Conservation (phyloP, 2,888 invertebrate species). For the Lumbricus terrestris region DNA sequence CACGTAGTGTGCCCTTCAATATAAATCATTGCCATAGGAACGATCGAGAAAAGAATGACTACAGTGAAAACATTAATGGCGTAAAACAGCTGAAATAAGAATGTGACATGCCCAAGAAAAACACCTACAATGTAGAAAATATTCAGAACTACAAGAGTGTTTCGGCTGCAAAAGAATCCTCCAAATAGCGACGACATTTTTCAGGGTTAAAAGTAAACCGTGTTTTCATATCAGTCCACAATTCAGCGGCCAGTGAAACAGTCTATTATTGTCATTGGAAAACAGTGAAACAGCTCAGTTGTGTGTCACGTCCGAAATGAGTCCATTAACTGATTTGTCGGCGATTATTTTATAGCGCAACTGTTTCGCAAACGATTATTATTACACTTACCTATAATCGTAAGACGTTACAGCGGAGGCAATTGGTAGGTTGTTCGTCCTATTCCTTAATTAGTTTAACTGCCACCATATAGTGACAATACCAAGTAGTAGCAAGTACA, state of each 20-base stretch:
- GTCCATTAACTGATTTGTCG: background rate
- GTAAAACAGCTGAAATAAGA: background rate
- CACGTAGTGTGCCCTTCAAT: background rate
- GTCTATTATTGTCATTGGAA: background rate
- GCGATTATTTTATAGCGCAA: too few species aligned
- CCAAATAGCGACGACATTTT: slow-evolving; percentile 43
- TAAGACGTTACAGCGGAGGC: too few species aligned
- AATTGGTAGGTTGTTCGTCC: too few species aligned
- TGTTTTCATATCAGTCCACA: background rate
- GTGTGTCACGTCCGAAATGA: background rate
- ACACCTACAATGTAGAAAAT: slow-evolving; percentile 87
- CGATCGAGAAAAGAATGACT: background rate
- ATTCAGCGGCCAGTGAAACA: background rate
- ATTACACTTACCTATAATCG: too few species aligned
- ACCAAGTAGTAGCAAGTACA: too few species aligned
- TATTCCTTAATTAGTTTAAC: too few species aligned
- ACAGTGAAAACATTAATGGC: background rate
- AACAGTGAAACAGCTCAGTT: background rate
- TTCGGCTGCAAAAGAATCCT: slow-evolving; percentile 89
- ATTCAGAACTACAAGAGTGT: slow-evolving; percentile 85
- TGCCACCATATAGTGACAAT: too few species aligned
- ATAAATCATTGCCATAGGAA: background rate
- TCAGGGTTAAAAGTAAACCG: background rate
- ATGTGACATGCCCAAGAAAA: background rate
- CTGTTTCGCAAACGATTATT: too few species aligned